These are phyloP conservation scores for Phalacrocorax pelagicus DNA, from an alignment of 2,113 vertebrate species.

Conservation along the genomic window DNA sequence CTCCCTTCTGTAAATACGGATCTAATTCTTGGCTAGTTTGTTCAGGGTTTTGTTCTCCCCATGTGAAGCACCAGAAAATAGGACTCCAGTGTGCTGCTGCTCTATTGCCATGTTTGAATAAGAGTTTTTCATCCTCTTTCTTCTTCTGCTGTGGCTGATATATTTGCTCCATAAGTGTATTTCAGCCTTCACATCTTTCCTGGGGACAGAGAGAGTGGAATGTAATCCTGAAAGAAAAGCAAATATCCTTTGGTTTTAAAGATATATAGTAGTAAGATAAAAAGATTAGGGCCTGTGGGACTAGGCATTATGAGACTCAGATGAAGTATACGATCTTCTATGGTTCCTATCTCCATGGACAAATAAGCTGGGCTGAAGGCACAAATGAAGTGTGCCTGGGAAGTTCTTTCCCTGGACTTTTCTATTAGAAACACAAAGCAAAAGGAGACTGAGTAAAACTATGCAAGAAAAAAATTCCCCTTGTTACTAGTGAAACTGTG, in stretches of 20 bases:
- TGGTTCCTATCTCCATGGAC: neutral
- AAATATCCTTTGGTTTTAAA: slow-evolving; percentile 40
- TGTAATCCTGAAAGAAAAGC: slow-evolving; percentile 27
- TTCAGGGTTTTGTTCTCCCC: neutral
- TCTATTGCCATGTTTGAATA: neutral
- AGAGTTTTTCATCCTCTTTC: neutral
- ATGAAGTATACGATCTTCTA: neutral
- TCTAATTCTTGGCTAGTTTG: neutral
- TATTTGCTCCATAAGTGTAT: neutral
- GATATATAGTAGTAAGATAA: neutral
- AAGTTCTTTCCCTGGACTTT: neutral
- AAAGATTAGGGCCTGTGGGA: slow-evolving; percentile 1
- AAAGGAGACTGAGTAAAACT: neutral
- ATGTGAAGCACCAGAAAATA: neutral
- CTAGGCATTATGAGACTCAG: neutral
- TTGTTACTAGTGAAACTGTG: neutral
- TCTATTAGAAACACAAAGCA: neutral
- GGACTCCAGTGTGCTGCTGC: neutral
- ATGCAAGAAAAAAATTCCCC: neutral
- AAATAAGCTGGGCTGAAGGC: neutral
- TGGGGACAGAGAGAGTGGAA: neutral
- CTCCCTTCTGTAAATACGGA: slow-evolving; percentile 9
- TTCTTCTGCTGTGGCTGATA: neutral
- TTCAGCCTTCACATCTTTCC: slow-evolving; percentile 8
- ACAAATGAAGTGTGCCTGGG: neutral